Evolutionary conservation across 35 echinoderm and acorn worm species (phyloP), one percentile per base, ranked within the genome.

Genomic region (Hemicentrotus pulcherrimus): DNA sequence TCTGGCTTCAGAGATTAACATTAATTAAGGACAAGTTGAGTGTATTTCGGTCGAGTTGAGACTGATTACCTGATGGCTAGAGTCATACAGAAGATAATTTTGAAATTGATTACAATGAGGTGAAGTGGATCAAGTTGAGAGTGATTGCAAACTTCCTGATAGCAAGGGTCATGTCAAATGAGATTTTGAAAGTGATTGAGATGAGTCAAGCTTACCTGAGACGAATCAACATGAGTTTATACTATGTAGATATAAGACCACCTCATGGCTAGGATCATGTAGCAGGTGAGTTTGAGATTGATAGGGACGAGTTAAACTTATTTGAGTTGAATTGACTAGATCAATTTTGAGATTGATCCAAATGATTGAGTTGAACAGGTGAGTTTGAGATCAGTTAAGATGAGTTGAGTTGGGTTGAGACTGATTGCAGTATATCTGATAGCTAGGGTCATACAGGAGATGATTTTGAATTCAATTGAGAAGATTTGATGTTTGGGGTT

Each of bases 271-370:
- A 52, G 46, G 85, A 22, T 47, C 41, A n/a, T 47, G 46, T 41
- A 86, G 30, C 85, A 95, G 94, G 94, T 88, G 22, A 93, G 91
- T 78, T 22, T 78, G 19, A 3, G 24, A 78, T 78, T n/a, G 18
- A 78, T 55, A 14, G 10, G 50, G 50, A 55, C 0, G 15, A 55
- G 50, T 55, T 55, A 55, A 41, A 41, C 35, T 41, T 41, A 41
- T 41, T 41, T 41, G 35, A 41, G 35, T 41, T 41, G 35, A 41
- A 3, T 41, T 41, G 35, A 41, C 35, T 5, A 59, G 11, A 59
- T 59, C 6, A 14, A 92, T 16, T 71, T 71, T 71, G 12, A 19
- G 22, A 71, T 78, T 78, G 65, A 78, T 22, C 16, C 6, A 55
- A 55, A 6, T 55, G 50, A 15, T 59, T 59, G 52, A 59, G 52